Base-by-base conservation (phyloP, 30 jellyfish, hydroid and myxozoan species). In the Pelagia noctiluca region DNA sequence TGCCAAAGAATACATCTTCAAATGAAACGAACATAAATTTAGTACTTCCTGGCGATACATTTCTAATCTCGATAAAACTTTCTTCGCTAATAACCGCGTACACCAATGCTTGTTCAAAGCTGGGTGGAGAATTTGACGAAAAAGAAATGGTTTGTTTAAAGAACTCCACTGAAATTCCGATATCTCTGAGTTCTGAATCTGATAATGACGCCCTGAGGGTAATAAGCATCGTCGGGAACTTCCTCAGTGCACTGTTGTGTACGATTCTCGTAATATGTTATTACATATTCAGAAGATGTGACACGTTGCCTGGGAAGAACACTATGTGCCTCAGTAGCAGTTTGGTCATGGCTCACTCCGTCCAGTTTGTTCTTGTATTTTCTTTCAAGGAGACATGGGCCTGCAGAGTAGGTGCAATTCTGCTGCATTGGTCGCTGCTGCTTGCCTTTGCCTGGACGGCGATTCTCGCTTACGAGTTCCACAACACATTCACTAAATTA, bases 401-500 rank as follows among this genome's bases (percentile, higher is more conserved):
- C 28, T 81, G 91, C 76, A 68, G 84, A 24, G 66, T 60, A 7
- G 91, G 83, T 3, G 91, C 77, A 3, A 61, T 36, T 1, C 32
- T 81, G 2, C 30, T 81, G 30, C 91, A 81, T 81, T 81, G 24
- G 30, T 18, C 84, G 3, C 33, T 65, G 63, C 75, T 81, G 11
- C 22, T 81, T 24, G 48, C 84, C 21, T 81, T 81, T 69, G 47
- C 84, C 0, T 81, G 91, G 91, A 81, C 66, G 91, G 84, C 91
- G 1, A 49, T 65, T 25, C 47, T 81, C 13, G 83, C 91, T 1
- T 64, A 34, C 4, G 91, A 81, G 1, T 64, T 81, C 38, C 33
- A 65, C 77, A 49, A 23, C 50, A 81, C 91, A 18, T 81, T 81
- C 66, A 38, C 91, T 26, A 65, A 65, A 33, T 35, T 69, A 10